These are phyloP conservation scores for Synanthedon vespiformis DNA, from an alignment of 2,888 invertebrate species.

Conservation along the genomic window DNA sequence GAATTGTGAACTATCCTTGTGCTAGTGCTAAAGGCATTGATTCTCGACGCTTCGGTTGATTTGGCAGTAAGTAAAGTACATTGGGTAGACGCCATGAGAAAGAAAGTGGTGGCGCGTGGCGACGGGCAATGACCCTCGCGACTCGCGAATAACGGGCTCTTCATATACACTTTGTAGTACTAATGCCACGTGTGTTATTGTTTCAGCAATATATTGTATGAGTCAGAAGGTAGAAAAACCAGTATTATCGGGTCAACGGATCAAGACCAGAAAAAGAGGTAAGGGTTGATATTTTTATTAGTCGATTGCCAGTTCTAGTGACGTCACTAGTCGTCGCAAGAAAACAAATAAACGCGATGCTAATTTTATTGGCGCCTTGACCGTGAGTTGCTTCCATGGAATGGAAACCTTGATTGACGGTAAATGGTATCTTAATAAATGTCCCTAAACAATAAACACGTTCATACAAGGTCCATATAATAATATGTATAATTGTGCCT, in stretches of 20 bases:
- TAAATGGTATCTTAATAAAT: not conserved
- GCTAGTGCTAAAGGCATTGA: not conserved
- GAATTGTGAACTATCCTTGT: slow-evolving; percentile 3
- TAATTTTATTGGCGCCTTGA: not conserved
- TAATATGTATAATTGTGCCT: too few species aligned
- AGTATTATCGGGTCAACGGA: slow-evolving; percentile 99
- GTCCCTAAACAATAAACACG: too few species aligned
- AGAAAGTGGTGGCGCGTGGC: slow-evolving; percentile 11
- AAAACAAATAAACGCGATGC: not conserved
- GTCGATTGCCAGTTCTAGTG: not conserved
- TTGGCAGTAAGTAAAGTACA: slow-evolving; percentile 31
- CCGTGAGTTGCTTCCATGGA: not conserved
- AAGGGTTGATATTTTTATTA: slow-evolving; percentile 27
- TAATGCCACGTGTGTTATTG: slow-evolving; percentile 65
- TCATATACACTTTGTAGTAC: slow-evolving; percentile 16
- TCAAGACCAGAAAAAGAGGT: slow-evolving; percentile 99
- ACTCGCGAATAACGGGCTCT: slow-evolving; percentile 22
- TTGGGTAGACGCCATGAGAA: slow-evolving; percentile 29
- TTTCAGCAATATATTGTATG: slow-evolving; percentile 95
- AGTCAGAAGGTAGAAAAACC: slow-evolving; percentile 99
- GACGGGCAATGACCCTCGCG: slow-evolving; percentile 48
- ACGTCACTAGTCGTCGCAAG: not conserved
- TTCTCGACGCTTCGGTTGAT: slow-evolving; percentile 21
- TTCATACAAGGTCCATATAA: too few species aligned
- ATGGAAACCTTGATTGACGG: not conserved